Evolutionary conservation across 2,113 vertebrate species (phyloP), one percentile per base, ranked within the genome.

Genomic region (Columba livia): DNA sequence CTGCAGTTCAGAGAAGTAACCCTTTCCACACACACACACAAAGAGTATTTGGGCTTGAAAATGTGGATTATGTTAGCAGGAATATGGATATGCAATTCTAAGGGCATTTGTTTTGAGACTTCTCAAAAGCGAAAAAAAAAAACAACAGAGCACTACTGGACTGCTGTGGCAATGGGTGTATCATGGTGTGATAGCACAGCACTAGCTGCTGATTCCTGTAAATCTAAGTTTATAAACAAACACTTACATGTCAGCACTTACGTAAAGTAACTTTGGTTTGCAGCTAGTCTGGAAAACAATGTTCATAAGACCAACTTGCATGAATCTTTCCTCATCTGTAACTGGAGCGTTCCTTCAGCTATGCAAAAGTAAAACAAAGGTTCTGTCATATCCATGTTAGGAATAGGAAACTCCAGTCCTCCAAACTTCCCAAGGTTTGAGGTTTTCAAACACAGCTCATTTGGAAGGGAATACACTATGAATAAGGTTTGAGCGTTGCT

Each of bases 371-470:
- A 62, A 87, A 96, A 65, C 34, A 78, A 92, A 73, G 79, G 77
- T 93, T 74, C 88, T 79, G 11, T 38, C 40, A 79, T 73, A 53
- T 92, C 51, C 3, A 3, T 56, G 54, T 90, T 81, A 74, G 61
- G 79, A 93, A 96, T 62, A 93, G 84, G 92, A 95, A 93, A 29
- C 40, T 77, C 48, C 86, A 78, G 29, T 67, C 73, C 74, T 91
- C 29, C 18, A 1, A 75, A 74, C 3, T 89, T 86, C 91, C 44
- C 1, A 0, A 86, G 53, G 47, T 72, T 85, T 83, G 42, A 84
- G 61, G 56, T 96, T 96, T 80, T 85, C 56, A 73, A 96, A 94
- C 26, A 78, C 58, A 90, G 67, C 72, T 93, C n/a, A 91, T 96
- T 90, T 96, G 54, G 80, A 94, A 96, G 85, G 86, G 34, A 85